Percentiles rank a stretch among this genome's conserved stretches.
Conservation (phyloP, 2,113 vertebrate genomes). For the Anseranas semipalmata region DNA sequence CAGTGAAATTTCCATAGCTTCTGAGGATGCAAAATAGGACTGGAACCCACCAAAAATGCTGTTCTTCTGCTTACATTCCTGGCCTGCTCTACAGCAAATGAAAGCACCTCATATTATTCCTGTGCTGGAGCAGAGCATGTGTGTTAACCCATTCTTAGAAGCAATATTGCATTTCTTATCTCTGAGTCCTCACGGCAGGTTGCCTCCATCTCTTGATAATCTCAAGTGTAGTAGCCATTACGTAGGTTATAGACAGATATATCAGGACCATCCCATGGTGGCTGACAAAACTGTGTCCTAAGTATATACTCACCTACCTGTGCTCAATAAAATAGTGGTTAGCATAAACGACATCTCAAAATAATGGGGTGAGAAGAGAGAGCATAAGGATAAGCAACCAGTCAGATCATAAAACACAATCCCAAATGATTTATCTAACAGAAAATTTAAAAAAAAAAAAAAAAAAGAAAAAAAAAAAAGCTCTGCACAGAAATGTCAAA, state of each 20-base stretch:
- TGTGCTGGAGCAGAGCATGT: background rate
- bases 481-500: background rate
- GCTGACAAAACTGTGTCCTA: background rate
- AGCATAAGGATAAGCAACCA: background rate
- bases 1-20: background rate
- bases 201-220: background rate
- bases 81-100: background rate
- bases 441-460: background rate
- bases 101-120: background rate
- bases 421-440: background rate
- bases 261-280: background rate
- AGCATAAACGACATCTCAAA: background rate
- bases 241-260: background rate
- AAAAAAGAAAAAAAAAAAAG: background rate
- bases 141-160: background rate
- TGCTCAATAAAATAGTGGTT: background rate
- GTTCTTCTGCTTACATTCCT: slow-evolving; percentile 9
- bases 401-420: background rate
- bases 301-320: background rate
- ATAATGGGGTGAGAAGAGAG: background rate
- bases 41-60: slow-evolving; percentile 17
- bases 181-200: background rate
- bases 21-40: background rate
- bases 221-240: background rate
- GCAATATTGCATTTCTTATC: background rate